Base-by-base conservation (phyloP, 2,797 vertebrate species). In the Aplochiton taeniatus region DNA sequence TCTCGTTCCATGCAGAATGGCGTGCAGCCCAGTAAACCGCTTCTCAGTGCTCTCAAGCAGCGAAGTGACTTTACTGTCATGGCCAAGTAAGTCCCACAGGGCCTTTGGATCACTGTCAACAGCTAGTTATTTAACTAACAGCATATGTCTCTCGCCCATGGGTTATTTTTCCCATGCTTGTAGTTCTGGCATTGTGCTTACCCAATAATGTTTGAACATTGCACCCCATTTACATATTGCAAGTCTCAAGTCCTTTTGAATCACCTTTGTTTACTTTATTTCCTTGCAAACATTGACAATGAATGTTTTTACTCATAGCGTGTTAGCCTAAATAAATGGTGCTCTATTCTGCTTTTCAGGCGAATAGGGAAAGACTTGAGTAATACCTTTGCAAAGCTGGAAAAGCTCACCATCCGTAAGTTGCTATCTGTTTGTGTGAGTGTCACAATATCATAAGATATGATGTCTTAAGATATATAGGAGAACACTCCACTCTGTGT, bases 401-500 rank as follows among this genome's bases (percentile, higher is more conserved):
- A 98, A 89, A 98, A 98, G 73, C 92, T 98, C 77, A 96, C 96
- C 0, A 95, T 97, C 83, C 87, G 96, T 98, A 91, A 96, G 96
- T 93, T 41, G 50, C 20, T 0, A 3, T 50, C 73, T 43, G 9
- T 16, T 11, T 4, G 31, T 31, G 31, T 31, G 31, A 3, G 31
- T 31, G 31, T 31, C 6, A 31, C 31, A 31, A 31, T 31, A 6
- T 31, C 31, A 31, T 31, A 31, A 31, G 31, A 31, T 31, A n/a
- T n/a, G n/a, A n/a, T n/a, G n/a, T n/a, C n/a, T 31, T 2, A 31
- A 31, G 31, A 31, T 31, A 31, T 31, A 2, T 31, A 31, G 31
- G 31, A 31, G 31, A 31, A 31, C 31, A 31, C 31, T 6, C 31
- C 6, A 6, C 31, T 31, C 31, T 31, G 31, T 66, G 9, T 72